Conservation (phyloP, 2,888 invertebrate species). For the Anthophora plumipes region DNA sequence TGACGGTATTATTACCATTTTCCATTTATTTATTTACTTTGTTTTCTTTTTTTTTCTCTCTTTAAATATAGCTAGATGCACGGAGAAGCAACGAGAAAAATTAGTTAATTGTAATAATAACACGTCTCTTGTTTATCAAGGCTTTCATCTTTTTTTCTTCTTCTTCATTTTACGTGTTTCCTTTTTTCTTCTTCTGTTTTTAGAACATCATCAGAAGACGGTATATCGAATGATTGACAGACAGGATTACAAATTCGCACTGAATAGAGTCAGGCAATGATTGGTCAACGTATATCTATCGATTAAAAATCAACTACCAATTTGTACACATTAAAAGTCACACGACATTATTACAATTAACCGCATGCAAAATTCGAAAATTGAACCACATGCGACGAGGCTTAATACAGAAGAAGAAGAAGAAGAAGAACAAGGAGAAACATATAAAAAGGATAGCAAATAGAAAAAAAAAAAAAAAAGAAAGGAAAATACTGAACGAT, state of each 20-base stretch:
- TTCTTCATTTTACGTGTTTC: no score
- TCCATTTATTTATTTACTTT: no score
- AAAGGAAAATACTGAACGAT: neutral
- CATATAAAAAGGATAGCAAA: no score
- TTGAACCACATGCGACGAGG: neutral
- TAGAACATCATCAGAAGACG: neutral
- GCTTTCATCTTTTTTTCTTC: neutral
- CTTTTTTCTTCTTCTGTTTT: neutral
- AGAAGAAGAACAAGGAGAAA: no score
- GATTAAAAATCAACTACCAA: neutral
- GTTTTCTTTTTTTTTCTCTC: no score
- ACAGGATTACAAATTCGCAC: conserved; percentile 1
- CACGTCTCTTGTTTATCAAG: conserved; percentile 1
- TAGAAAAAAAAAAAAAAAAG: no score
- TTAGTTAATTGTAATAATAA: conserved; percentile 14
- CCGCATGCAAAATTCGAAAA: neutral
- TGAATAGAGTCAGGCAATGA: neutral
- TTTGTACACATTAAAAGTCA: conserved; percentile 4
- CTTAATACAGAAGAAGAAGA: neutral
- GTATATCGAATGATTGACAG: neutral
- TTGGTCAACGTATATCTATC: neutral
- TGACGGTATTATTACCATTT: conserved; percentile 28
- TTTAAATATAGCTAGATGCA: neutral
- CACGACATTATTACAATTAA: conserved; percentile 17
- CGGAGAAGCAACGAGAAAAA: conserved; percentile 6